These are phyloP conservation scores for human (Homo sapiens) DNA, from an alignment of 2,113 vertebrate species.

Conservation along the genomic window GRCh38 chr2:29885001-29885500, in stretches of 20 bases:
- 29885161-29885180: not conserved
- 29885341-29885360: not conserved
- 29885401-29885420: not conserved
- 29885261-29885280: not conserved
- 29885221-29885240: not conserved
- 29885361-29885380: not conserved
- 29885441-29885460: not conserved
- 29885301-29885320: not conserved
- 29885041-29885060: not conserved
- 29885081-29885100: not conserved
- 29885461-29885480: not conserved
- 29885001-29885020: not conserved
- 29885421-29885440: not conserved
- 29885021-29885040: not conserved
- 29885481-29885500: not conserved
- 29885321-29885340: not conserved
- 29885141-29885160: not conserved
- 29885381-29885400: not conserved
- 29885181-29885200: not conserved
- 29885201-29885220: not conserved
- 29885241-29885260: not conserved
- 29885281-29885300: not conserved
- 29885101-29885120: not conserved
- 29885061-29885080: not conserved
- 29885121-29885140: not conserved